Percentiles rank a stretch among this genome's conserved stretches.
These are phyloP conservation scores for Achroia grisella DNA, from an alignment of 1,140 invertebrate genomes.

Conservation along the genomic window DNA sequence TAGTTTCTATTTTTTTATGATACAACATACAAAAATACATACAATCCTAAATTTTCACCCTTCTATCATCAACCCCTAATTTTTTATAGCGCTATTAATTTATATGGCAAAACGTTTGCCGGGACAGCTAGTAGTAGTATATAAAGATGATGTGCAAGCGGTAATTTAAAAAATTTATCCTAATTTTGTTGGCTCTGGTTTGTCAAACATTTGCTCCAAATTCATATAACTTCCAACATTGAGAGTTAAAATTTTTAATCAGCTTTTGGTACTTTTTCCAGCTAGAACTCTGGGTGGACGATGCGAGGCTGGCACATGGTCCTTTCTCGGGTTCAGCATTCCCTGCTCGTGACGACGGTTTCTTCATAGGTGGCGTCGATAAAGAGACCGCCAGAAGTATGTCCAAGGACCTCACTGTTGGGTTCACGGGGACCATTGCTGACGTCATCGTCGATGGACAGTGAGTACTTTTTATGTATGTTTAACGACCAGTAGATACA, in stretches of 20 bases:
- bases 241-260: not conserved
- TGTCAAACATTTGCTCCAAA: too few relatives aligned
- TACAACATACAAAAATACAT: too few relatives aligned
- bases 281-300: constrained; percentile 81
- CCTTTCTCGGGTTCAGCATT: constrained; percentile 72
- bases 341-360: constrained; percentile 63
- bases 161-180: too few relatives aligned
- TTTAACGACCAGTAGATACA: too few relatives aligned
- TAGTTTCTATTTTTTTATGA: too few relatives aligned
- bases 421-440: constrained; percentile 46
- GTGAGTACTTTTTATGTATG: constrained; percentile 23
- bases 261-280: constrained; percentile 28
- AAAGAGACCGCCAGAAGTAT: constrained; percentile 47
- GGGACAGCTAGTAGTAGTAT: too few relatives aligned
- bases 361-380: constrained; percentile 80
- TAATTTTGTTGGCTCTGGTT: too few relatives aligned
- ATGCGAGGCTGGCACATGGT: constrained; percentile 73
- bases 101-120: too few relatives aligned
- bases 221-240: not conserved
- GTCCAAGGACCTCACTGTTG: constrained; percentile 7
- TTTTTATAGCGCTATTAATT: too few relatives aligned
- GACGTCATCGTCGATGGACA: constrained; percentile 51
- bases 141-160: too few relatives aligned
- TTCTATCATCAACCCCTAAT: too few relatives aligned
- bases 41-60: too few relatives aligned